These are phyloP conservation scores for Tadarida brasiliensis DNA, from an alignment of 2,797 vertebrate genomes.

Conservation along the genomic window DNA sequence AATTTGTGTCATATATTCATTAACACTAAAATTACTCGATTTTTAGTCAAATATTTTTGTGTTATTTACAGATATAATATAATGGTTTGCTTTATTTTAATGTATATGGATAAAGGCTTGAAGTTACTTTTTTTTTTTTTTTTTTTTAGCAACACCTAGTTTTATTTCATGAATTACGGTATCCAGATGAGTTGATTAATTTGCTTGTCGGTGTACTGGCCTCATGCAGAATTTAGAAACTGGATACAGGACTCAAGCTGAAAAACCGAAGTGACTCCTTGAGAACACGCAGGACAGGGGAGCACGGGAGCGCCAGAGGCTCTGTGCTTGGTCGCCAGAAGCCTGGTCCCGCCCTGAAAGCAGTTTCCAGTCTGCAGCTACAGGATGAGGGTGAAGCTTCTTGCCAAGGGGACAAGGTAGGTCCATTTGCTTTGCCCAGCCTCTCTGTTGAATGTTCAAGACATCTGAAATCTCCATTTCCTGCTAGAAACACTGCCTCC, in stretches of 20 bases:
- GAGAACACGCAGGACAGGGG: not conserved
- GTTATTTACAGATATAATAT: not conserved
- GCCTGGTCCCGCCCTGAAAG: fast-evolving
- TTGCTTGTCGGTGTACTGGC: constrained; percentile 8
- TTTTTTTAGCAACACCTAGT: not conserved
- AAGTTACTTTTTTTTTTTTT: no score
- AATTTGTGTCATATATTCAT: not conserved
- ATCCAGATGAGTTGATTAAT: not conserved
- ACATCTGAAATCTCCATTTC: not conserved
- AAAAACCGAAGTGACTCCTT: not conserved
- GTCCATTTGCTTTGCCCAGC: not conserved
- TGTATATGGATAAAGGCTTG: not conserved
- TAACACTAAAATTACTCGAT: not conserved
- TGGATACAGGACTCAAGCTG: not conserved
- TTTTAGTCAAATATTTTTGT: not conserved
- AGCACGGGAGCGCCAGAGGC: no score
- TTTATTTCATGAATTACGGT: not conserved
- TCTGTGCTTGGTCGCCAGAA: not conserved
- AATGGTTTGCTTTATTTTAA: not conserved
- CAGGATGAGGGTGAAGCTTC: not conserved
- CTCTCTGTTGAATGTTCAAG: not conserved
- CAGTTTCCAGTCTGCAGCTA: not conserved
- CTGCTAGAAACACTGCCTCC: not conserved
- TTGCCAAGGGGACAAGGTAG: not conserved
- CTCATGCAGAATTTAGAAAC: constrained; percentile 40